Evolutionary conservation across 2,888 invertebrate species (phyloP).

Genomic region (Chaetogeoica ovagalla): DNA sequence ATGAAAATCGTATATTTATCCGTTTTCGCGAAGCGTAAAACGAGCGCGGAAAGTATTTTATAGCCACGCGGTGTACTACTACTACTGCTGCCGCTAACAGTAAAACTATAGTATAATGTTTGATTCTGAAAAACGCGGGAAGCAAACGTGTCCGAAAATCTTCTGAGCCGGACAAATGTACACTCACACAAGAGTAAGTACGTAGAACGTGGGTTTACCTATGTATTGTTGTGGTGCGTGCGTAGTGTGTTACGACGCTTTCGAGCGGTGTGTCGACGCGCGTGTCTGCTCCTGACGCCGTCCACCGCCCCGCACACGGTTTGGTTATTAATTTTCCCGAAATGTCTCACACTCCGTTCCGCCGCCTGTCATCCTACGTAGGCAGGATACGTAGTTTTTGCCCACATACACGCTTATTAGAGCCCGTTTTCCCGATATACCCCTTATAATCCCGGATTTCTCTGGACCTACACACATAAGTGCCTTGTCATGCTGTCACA

Average conservation of each 20-base stretch:
- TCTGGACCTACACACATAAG: conserved; percentile 27
- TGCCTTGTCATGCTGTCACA: conserved; percentile 46
- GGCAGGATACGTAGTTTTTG: neutral
- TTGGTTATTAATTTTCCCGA: conserved; percentile 39
- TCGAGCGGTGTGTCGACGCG: neutral
- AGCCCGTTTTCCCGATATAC: conserved; percentile 15
- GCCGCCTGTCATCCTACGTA: neutral
- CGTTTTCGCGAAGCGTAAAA: neutral
- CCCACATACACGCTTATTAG: conserved; percentile 14
- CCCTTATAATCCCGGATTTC: conserved; percentile 28
- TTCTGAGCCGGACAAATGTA: neutral
- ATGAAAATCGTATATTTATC: conserved; percentile 31
- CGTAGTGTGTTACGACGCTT: no score
- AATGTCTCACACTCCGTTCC: conserved; percentile 7
- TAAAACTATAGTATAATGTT: neutral
- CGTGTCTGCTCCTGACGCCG: conserved; percentile 34
- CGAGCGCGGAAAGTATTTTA: conserved; percentile 37
- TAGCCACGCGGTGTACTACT: neutral
- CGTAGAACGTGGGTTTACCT: neutral
- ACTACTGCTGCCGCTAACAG: neutral
- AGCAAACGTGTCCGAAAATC: neutral
- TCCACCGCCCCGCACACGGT: neutral
- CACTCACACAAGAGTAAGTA: no score
- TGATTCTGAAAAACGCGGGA: neutral
- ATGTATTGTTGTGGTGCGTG: neutral